Conservation (phyloP, 1,140 invertebrate genomes). For the Drosophila subpulchrella region DNA sequence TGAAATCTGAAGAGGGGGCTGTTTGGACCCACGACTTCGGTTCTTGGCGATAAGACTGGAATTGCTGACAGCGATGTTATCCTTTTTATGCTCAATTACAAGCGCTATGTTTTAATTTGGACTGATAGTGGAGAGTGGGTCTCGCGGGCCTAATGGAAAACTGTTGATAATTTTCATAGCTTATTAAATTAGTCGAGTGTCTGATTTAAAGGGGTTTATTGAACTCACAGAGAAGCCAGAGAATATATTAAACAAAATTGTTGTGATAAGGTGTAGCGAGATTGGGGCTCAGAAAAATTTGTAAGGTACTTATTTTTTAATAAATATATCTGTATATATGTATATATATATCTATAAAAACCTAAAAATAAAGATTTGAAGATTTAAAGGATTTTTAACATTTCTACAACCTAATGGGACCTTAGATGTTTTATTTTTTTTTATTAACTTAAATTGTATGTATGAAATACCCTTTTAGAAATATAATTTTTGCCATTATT, state of each 20-base stretch:
- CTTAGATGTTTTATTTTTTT: too few species aligned
- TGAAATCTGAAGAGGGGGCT: neutral
- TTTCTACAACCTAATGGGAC: too few species aligned
- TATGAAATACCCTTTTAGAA: too few species aligned
- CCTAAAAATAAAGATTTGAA: too few species aligned
- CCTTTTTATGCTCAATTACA: conserved; percentile 75
- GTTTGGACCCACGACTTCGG: neutral
- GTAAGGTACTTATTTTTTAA: neutral
- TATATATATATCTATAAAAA: too few species aligned
- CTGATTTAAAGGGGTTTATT: conserved; percentile 53
- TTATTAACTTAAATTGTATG: too few species aligned
- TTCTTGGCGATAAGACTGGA: conserved; percentile 40
- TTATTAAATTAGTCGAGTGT: conserved; percentile 60
- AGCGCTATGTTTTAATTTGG: conserved; percentile 80
- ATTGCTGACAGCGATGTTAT: conserved; percentile 63
- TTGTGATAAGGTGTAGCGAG: conserved; percentile 46
- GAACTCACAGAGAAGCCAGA: conserved; percentile 46
- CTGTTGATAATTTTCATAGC: conserved; percentile 62
- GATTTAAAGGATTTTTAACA: too few species aligned
- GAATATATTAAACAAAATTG: conserved; percentile 49
- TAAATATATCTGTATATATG: too few species aligned
- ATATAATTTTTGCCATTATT: too few species aligned
- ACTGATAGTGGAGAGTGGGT: conserved; percentile 41
- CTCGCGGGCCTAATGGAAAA: conserved; percentile 54
- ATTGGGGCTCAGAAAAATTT: neutral